Percentiles rank a stretch among this genome's conserved stretches.
phyloP scores from a whole-genome alignment of 1,140 invertebrate species.

The Aphidius ervi region DNA sequence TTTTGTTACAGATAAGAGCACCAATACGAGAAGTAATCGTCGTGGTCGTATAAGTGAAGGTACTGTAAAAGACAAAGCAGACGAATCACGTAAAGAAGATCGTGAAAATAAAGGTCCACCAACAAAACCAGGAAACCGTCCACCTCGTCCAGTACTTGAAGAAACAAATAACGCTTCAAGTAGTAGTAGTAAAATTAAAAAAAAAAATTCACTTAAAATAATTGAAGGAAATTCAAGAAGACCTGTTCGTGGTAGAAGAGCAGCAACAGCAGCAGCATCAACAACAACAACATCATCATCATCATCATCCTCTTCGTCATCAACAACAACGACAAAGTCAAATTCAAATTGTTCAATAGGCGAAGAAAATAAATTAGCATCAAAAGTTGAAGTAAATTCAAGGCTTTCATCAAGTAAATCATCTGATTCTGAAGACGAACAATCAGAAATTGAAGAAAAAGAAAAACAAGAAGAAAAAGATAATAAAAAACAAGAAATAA shows the following conservation, averaged over 20 bases:
- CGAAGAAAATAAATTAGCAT: constrained; percentile 9
- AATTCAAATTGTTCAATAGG: constrained; percentile 21
- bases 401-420: not conserved
- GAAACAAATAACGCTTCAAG: constrained; percentile 44
- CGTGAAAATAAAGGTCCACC: constrained; percentile 51
- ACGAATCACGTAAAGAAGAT: constrained; percentile 44
- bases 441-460: constrained; percentile 5
- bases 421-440: constrained; percentile 8
- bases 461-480: constrained; percentile 3
- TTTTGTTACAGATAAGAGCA: constrained; percentile 45
- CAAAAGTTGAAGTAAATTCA: too few relatives aligned
- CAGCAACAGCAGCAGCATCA: constrained; percentile 22
- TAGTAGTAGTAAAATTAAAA: constrained; percentile 37
- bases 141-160: constrained; percentile 45
- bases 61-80: constrained; percentile 35
- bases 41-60: constrained; percentile 41
- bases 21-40: constrained; percentile 35
- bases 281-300: constrained; percentile 21
- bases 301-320: too few relatives aligned
- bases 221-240: constrained; percentile 30
- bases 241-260: constrained; percentile 31
- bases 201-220: constrained; percentile 12
- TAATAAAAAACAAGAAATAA: constrained; percentile 1
- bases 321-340: constrained; percentile 2
- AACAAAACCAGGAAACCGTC: constrained; percentile 38